These are phyloP conservation scores for Ceratina calcarata DNA, from an alignment of 1,140 invertebrate genomes.

Conservation along the genomic window DNA sequence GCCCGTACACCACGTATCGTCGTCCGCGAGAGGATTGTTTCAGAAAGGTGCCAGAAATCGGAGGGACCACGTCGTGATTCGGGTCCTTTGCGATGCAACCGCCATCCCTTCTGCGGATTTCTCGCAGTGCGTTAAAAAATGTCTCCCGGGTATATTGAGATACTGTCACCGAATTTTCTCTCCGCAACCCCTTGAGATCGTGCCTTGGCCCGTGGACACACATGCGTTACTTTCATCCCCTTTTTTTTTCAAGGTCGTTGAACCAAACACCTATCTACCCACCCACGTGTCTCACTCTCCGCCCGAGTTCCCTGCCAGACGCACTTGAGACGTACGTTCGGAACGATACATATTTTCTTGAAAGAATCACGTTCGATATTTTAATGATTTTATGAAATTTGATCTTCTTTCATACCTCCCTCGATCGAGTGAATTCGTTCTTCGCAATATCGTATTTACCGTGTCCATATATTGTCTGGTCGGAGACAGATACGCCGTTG, in stretches of 20 bases:
- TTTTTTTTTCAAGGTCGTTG: constrained; percentile 41
- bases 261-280: constrained; percentile 22
- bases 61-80: constrained; percentile 62
- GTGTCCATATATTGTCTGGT: constrained; percentile 18
- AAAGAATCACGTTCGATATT: too few species aligned
- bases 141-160: constrained; percentile 75
- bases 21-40: constrained; percentile 66
- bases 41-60: constrained; percentile 62
- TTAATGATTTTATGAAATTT: too few species aligned
- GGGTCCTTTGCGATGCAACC: constrained; percentile 66
- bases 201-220: constrained; percentile 34
- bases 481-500: constrained; percentile 10
- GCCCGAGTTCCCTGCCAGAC: constrained; percentile 1
- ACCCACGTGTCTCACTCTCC: background rate
- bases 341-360: too few species aligned
- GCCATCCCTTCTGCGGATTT: constrained; percentile 37
- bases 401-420: too few species aligned
- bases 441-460: constrained; percentile 31
- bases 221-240: constrained; percentile 46
- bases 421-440: background rate
- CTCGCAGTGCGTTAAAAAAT: constrained; percentile 57
- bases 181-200: constrained; percentile 44
- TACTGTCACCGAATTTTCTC: constrained; percentile 70
- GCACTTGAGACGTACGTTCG: too few species aligned
- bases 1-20: constrained; percentile 39